These are phyloP conservation scores for Myxocyprinus asiaticus DNA, from an alignment of 2,113 vertebrate genomes.

Conservation along the genomic window DNA sequence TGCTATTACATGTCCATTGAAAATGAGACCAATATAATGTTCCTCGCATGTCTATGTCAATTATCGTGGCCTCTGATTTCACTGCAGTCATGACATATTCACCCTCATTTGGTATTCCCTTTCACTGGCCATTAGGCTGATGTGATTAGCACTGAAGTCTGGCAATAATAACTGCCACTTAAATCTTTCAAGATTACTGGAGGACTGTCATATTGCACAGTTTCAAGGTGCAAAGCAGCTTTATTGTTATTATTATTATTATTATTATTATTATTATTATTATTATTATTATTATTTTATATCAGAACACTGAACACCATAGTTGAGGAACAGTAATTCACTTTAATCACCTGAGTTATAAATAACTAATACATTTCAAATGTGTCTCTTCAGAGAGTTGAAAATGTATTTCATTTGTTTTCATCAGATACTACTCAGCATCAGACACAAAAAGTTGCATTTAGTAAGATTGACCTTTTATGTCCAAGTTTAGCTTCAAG, in stretches of 20 bases:
- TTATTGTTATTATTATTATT: not conserved
- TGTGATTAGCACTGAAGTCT: slow-evolving; percentile 34
- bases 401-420: not conserved
- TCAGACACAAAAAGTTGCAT: slow-evolving; percentile 33
- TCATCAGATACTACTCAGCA: too few relatives aligned
- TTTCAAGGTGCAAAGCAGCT: slow-evolving; percentile 37
- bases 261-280: not conserved
- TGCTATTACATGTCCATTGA: slow-evolving; percentile 26
- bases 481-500: too few relatives aligned
- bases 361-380: slow-evolving; percentile 51
- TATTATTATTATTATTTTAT: not conserved
- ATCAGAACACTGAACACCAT: not conserved
- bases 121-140: slow-evolving; percentile 24
- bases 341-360: slow-evolving; percentile 39
- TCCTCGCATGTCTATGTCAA: slow-evolving; percentile 17
- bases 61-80: not conserved
- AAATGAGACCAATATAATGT: slow-evolving; percentile 17
- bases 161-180: slow-evolving; percentile 40
- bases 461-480: slow-evolving; percentile 12
- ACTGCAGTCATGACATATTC: slow-evolving; percentile 18
- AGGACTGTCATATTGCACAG: slow-evolving; percentile 20
- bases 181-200: slow-evolving; percentile 47
- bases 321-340: slow-evolving; percentile 41
- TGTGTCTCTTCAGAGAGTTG: slow-evolving; percentile 35
- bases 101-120: slow-evolving; percentile 23